A percentile compares a stretch with the other conserved stretches of the same genome.
Conservation (phyloP, 2,113 vertebrate species). For the Perca schrenkii region DNA sequence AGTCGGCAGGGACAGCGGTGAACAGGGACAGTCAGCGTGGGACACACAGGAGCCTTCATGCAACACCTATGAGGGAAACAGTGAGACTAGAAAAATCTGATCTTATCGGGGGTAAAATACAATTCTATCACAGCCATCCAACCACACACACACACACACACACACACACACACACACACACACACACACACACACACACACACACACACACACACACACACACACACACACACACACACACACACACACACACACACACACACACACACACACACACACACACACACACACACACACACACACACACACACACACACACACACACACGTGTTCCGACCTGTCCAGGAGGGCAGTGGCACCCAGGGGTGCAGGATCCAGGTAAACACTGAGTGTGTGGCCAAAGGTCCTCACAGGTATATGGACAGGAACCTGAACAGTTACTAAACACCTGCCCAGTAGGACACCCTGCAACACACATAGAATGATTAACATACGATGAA, state of each 20-base stretch:
- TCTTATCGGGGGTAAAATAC: neutral
- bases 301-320: neutral
- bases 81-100: neutral
- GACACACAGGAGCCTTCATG: constrained; percentile 80
- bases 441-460: constrained; percentile 81
- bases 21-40: constrained; percentile 82
- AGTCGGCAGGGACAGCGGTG: constrained; percentile 56
- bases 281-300: no score
- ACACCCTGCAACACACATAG: constrained; percentile 81
- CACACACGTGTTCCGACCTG: constrained; percentile 75
- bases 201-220: neutral
- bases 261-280: no score
- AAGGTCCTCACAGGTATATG: constrained; percentile 86
- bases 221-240: neutral
- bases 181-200: neutral
- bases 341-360: constrained; percentile 79
- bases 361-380: constrained; percentile 75
- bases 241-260: neutral
- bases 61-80: constrained; percentile 80
- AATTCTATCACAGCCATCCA: neutral
- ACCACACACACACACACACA: no score
- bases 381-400: constrained; percentile 84
- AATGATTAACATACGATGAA: neutral
- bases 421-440: constrained; percentile 85
- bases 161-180: neutral